phyloP scores from a whole-genome alignment of 1,140 invertebrate genomes.

The Platyura marginata region DNA sequence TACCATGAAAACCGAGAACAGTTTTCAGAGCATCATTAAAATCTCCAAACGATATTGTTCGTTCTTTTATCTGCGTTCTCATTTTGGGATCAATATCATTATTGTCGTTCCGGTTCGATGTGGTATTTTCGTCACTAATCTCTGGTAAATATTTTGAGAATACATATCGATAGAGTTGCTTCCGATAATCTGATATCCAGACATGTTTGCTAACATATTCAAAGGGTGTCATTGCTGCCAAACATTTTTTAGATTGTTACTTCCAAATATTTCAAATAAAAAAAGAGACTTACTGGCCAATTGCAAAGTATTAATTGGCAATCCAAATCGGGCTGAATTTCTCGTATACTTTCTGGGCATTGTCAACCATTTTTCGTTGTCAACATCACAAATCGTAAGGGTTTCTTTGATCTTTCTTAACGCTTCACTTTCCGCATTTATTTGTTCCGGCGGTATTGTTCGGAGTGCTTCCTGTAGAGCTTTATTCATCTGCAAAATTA shows the following conservation, averaged over 20 bases:
- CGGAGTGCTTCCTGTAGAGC: conserved; percentile 1
- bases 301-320: conserved; percentile 39
- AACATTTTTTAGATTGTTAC: no score
- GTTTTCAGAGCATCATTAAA: conserved; percentile 17
- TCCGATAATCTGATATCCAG: conserved; percentile 32
- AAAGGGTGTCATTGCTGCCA: conserved; percentile 30
- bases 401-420: not conserved
- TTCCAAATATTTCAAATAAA: no score
- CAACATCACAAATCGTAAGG: conserved; percentile 4
- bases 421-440: not conserved
- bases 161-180: conserved; percentile 29
- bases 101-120: not conserved
- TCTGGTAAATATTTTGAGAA: conserved; percentile 16
- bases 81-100: conserved; percentile 11
- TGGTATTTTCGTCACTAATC: not conserved
- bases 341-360: conserved; percentile 39
- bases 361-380: conserved; percentile 22
- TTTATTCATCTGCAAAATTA: not conserved
- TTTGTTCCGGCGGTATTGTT: not conserved
- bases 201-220: conserved; percentile 36
- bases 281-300: no score
- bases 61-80: conserved; percentile 11
- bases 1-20: conserved; percentile 21
- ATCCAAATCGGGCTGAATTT: conserved; percentile 38
- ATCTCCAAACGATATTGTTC: conserved; percentile 12